Evolutionary conservation across 2,888 invertebrate genomes (phyloP), one percentile per base, ranked within the genome.

Genomic region (Agonopterix heracliana): DNA sequence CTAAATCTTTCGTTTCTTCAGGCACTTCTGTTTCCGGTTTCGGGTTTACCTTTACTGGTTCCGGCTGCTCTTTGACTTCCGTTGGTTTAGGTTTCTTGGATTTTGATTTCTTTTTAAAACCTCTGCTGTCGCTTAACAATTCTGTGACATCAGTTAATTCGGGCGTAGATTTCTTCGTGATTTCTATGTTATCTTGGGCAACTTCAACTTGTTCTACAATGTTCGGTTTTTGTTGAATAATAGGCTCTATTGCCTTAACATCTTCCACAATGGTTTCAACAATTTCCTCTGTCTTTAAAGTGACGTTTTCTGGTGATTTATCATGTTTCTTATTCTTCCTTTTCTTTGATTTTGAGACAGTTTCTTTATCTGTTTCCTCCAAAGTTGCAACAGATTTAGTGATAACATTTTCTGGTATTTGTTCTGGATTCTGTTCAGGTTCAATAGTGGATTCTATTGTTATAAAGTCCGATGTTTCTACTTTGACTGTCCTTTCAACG

Each of bases 251-350:
- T 1, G 52, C 44, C 43, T 62, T 62, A 38, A 38, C n/a, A 5
- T 41, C 41, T 41, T 11, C 11, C 38, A 38, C 10, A 38, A 26
- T 7, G 9, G 38, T 38, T 41, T 41, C 41, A 12, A 41, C 11
- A 12, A 12, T 13, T 41, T 41, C 5, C 12, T 41, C 41, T 41
- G 10, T 10, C 10, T 41, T 13, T 12, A 41, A n/a, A 38, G n/a
- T 50, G 48, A 59, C 41, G 46, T 59, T 46, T 49, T 65, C 64
- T 35, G 57, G 40, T n/a, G 58, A 49, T 43, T 64, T 65, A 45
- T 70, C 67, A 13, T 55, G 55, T 52, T 74, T 75, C 54, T 74
- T 77, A 42, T 57, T 62, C 59, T 77, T 80, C 48, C 72, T 80
- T 45, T 45, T 45, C 48, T 68, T 69, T 54, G 75, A 79, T 55